Base-by-base conservation (phyloP, 2,888 invertebrate species). In the Muschampia plurimacula region DNA sequence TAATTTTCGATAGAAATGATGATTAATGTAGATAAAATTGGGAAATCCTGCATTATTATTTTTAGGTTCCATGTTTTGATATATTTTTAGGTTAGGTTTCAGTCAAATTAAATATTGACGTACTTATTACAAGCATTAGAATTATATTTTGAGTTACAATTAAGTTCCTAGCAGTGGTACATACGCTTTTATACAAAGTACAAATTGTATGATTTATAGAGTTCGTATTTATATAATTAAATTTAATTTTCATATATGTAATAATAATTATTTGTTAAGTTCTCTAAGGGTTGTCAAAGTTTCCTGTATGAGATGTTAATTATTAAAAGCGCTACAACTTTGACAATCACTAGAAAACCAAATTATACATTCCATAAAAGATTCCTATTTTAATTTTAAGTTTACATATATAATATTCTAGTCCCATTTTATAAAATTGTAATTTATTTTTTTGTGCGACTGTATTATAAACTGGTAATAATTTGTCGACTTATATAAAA, bases 391-490 rank as follows among this genome's bases (percentile, higher is more conserved):
- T 79, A 75, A 73, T 78, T 82, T 77, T 69, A 76, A 77, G 77
- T 76, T 74, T 77, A 81, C 79, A 73, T 74, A 76, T 63, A 22
- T 22, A 22, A 22, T 22, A 74, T 77, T 77, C 78, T 76, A 77
- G 68, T 72, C 70, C 72, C 63, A 73, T 75, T 72, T 72, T 55
- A 32, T 67, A 60, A 66, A 55, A 60, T 44, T 64, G 67, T 68
- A 63, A 67, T 66, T 62, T 66, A 39, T 69, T 76, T 44, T 79
- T 75, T 74, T 81, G 92, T 93, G 93, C 93, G 93, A 89, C 93
- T 93, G 93, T 92, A 89, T 84, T 80, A 77, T 79, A 78, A 80
- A 78, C 28, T 80, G 82, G 83, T 87, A 81, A 84, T 90, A 80
- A 83, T 88, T 91, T 89, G 84, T 89, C 83, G 82, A 82, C 84